These are phyloP conservation scores for Dicycla oo DNA, from an alignment of 2,888 invertebrate genomes.

Conservation along the genomic window DNA sequence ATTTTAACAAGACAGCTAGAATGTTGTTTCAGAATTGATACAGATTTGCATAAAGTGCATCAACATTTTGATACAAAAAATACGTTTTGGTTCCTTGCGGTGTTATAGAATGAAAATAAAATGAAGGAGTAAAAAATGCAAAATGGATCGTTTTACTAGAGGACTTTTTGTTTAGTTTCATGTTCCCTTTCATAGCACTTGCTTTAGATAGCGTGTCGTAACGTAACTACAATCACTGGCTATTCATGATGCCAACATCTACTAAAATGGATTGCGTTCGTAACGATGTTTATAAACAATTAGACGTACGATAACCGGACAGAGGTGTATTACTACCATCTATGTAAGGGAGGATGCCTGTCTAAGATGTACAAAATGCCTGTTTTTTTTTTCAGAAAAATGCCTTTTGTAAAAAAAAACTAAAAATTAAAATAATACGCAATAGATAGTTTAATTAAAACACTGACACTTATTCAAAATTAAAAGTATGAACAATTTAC, in stretches of 20 bases:
- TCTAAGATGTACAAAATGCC: too few species aligned
- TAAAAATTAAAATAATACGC: too few species aligned
- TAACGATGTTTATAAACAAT: constrained; percentile 54
- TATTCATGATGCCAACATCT: constrained; percentile 40
- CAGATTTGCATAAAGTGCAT: background rate
- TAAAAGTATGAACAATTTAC: too few species aligned
- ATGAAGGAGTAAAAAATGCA: constrained; percentile 1
- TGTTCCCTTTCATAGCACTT: constrained; percentile 23
- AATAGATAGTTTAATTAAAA: too few species aligned
- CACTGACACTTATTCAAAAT: too few species aligned
- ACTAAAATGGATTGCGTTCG: constrained; percentile 34
- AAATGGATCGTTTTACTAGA: constrained; percentile 22
- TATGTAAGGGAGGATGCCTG: too few species aligned
- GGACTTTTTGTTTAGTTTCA: constrained; percentile 46
- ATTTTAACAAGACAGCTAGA: background rate
- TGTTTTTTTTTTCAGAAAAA: too few species aligned
- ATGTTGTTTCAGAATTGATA: constrained; percentile 4
- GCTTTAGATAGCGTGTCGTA: constrained; percentile 53
- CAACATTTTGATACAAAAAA: background rate
- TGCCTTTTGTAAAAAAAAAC: too few species aligned
- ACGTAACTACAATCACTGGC: constrained; percentile 36
- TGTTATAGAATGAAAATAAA: constrained; percentile 16
- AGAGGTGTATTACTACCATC: too few species aligned
- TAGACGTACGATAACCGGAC: constrained; percentile 29
- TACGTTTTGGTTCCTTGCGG: background rate